Evolutionary conservation across 2,797 vertebrate species (phyloP).

Genomic region (Trachops cirrhosus): DNA sequence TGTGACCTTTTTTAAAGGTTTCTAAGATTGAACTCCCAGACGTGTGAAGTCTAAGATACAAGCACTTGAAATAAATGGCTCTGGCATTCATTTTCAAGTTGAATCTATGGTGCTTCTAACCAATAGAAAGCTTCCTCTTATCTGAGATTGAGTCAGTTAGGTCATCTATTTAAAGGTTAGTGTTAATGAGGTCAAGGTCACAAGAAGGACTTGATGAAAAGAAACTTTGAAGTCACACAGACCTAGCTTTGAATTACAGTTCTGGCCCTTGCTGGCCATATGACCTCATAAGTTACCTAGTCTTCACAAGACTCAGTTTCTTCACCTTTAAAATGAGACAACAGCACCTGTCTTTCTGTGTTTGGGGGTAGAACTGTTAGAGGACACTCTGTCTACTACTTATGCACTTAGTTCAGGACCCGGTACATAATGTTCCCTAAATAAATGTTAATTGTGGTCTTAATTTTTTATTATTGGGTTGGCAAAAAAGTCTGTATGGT

Average conservation of each 20-base stretch:
- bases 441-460: neutral
- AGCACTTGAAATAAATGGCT: neutral
- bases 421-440: neutral
- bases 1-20: slow-evolving; percentile 16
- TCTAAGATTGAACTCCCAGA: slow-evolving; percentile 34
- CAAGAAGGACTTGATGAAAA: neutral
- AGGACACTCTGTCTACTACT: neutral
- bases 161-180: slow-evolving; percentile 32
- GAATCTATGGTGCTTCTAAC: neutral
- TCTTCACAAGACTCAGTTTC: neutral
- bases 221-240: slow-evolving; percentile 8
- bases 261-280: neutral
- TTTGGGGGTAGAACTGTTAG: neutral
- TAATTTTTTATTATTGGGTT: neutral
- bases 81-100: slow-evolving; percentile 13
- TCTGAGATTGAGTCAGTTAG: neutral
- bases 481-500: neutral
- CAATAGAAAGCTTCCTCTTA: neutral
- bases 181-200: neutral
- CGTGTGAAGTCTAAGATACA: neutral
- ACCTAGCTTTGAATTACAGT: neutral
- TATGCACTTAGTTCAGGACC: neutral
- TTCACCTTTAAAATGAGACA: slow-evolving; percentile 2
- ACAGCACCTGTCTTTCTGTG: neutral
- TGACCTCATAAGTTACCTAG: neutral